Percentiles rank a stretch among this genome's conserved stretches.
These are phyloP conservation scores for Crambe crambe DNA, from an alignment of 37 sponge, comb jelly and placozoan species.

Conservation along the genomic window DNA sequence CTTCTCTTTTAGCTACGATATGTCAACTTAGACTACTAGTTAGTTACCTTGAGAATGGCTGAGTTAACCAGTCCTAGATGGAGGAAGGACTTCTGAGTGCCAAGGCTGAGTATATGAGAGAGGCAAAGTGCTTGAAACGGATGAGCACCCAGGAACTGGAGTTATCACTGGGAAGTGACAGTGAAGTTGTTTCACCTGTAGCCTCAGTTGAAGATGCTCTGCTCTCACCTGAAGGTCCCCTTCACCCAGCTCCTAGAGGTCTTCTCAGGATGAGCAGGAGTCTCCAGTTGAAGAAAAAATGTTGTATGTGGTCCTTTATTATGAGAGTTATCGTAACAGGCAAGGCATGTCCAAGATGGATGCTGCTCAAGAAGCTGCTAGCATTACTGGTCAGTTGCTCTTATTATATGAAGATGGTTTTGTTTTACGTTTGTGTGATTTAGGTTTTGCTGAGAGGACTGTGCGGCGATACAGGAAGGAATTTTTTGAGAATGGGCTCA, in stretches of 20 bases:
- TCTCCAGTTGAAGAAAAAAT: not conserved
- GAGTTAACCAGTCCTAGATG: not conserved
- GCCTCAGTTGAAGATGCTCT: not conserved
- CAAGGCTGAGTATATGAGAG: constrained; percentile 7
- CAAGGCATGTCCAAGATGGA: not conserved
- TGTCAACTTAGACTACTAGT: not conserved
- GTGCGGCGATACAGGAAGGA: constrained; percentile 15
- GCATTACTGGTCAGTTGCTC: not conserved
- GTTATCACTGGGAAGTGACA: not conserved
- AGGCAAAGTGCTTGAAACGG: constrained; percentile 5
- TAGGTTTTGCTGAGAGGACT: constrained; percentile 24
- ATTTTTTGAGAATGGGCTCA: constrained; percentile 7
- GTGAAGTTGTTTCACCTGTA: not conserved
- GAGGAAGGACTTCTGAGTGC: not conserved
- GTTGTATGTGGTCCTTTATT: not conserved
- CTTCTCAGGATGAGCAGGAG: not conserved
- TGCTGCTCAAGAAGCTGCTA: constrained; percentile 8
- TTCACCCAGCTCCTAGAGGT: too few species aligned
- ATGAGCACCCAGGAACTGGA: not conserved
- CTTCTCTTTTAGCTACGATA: not conserved
- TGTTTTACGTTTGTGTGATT: not conserved
- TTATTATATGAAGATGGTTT: not conserved
- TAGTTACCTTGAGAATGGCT: not conserved
- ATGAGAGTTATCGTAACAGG: constrained; percentile 1
- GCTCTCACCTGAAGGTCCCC: not conserved